Evolutionary conservation across 2,113 vertebrate species (phyloP).

Genomic region (Burhinus oedicnemus): DNA sequence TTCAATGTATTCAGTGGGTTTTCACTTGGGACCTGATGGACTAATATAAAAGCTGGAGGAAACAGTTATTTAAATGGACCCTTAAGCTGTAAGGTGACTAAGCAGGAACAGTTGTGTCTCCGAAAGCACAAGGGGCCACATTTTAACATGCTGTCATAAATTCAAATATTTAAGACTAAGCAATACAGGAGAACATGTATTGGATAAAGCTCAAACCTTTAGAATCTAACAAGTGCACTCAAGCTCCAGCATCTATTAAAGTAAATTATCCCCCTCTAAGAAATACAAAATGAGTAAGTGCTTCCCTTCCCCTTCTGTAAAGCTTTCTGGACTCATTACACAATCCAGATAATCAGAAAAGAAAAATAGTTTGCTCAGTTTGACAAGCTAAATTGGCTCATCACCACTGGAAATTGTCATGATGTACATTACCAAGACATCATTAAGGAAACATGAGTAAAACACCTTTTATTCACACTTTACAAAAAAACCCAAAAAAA

Average conservation of each 20-base stretch:
- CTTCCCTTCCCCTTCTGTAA: slow-evolving; percentile 69
- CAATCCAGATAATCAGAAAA: slow-evolving; percentile 68
- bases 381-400: slow-evolving; percentile 64
- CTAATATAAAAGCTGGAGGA: slow-evolving; percentile 49
- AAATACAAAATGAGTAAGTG: slow-evolving; percentile 77
- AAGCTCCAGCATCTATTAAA: slow-evolving; percentile 78
- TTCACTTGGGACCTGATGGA: not conserved
- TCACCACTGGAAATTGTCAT: slow-evolving; percentile 82
- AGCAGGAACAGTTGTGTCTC: slow-evolving; percentile 62
- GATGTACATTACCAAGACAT: slow-evolving; percentile 91
- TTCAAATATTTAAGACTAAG: slow-evolving; percentile 61
- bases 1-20: slow-evolving; percentile 27
- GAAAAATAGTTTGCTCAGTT: slow-evolving; percentile 61
- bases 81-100: slow-evolving; percentile 55
- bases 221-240: slow-evolving; percentile 81
- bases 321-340: slow-evolving; percentile 73
- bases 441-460: slow-evolving; percentile 93
- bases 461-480: slow-evolving; percentile 97
- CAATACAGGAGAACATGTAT: slow-evolving; percentile 73
- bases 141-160: slow-evolving; percentile 58
- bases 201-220: slow-evolving; percentile 83
- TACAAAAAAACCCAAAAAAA: slow-evolving; percentile 81
- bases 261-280: slow-evolving; percentile 72
- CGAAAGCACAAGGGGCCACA: slow-evolving; percentile 58
- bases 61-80: slow-evolving; percentile 42